Base-by-base conservation (phyloP, 2,888 invertebrate genomes). In the Dryobotodes eremita region DNA sequence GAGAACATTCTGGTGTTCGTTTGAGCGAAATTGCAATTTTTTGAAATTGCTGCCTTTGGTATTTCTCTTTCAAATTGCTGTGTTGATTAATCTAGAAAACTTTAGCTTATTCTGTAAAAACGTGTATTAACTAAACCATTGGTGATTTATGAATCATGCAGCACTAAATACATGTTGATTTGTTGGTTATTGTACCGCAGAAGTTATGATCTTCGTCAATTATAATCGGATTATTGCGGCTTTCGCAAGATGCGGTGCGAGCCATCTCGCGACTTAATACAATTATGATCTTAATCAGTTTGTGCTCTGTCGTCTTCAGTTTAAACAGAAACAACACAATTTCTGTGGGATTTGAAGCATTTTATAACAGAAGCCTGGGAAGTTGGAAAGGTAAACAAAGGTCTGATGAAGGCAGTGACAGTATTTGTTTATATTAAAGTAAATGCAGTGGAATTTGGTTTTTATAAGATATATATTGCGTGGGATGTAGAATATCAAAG, bases 231-330 rank as follows among this genome's bases (percentile, higher is more conserved):
- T 84, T 64, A 86, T 8, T 62, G 53, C 62, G 20, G 70, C 73
- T 64, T 53, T 83, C 55, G 75, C 76, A 53, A 64, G 62, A 55
- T 36, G 66, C 66, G 68, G 26, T 71, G 70, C 71, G 50, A 84
- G 59, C 84, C 71, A 71, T 79, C 84, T 55, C 26, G 42, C 42
- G 61, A 50, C 79, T 75, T 75, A 83, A 84, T 79, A 42, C 79
- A 84, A 87, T 85, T 79, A 87, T 73, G 75, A 79, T 84, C 73
- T 59, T 68, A 87, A 85, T 87, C 84, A 74, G 80, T 87, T 74
- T 87, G 50, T 61, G 70, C 66, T 75, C 64, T 50, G 70, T 79
- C 72, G 48, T 66, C 66, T n/a, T 75, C 66, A 57, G 17, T 70
- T 70, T 71, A 61, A n/a, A 76, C n/a, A 53, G 61, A 57, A 74